Percentiles rank a stretch among this genome's conserved stretches.
Conservation (phyloP, 2,113 vertebrate genomes). For the Brevimyrus niger region DNA sequence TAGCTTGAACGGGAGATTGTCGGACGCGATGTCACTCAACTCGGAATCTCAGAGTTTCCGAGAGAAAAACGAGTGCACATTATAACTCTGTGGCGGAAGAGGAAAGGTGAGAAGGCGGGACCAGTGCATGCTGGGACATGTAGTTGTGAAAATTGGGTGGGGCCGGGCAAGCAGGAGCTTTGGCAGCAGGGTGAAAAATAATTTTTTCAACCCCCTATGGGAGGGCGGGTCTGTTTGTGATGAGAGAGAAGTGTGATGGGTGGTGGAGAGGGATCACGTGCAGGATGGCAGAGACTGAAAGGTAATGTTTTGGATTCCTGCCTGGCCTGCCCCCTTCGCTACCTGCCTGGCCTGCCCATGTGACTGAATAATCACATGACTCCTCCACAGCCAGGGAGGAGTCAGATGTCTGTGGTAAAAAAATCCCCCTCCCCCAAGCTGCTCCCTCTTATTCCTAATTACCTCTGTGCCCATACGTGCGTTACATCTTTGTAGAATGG, state of each 20-base stretch:
- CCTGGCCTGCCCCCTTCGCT: not conserved
- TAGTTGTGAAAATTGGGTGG: not conserved
- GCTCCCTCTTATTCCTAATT: not conserved
- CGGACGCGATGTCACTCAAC: too few relatives aligned
- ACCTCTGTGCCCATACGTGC: not conserved
- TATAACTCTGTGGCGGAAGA: not conserved
- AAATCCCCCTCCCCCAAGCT: not conserved
- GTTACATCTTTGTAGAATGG: not conserved
- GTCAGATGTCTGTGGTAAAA: not conserved
- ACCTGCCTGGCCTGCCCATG: not conserved
- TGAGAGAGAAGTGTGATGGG: not conserved
- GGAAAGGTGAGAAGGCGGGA: not conserved
- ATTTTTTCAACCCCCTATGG: too few relatives aligned
- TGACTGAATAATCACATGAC: not conserved
- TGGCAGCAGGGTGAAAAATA: not conserved
- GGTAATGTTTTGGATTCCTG: not conserved
- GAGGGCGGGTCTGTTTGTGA: not conserved
- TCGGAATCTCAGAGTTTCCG: too few relatives aligned
- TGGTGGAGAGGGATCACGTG: not conserved
- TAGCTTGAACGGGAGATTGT: too few relatives aligned
- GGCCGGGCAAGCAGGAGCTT: not conserved
- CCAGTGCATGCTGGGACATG: conserved; percentile 5
- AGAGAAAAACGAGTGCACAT: too few relatives aligned
- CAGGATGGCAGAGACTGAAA: not conserved
- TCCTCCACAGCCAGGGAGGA: not conserved